Evolutionary conservation across 2,888 invertebrate species (phyloP).

Genomic region (Dasysyrphus albostriatus): DNA sequence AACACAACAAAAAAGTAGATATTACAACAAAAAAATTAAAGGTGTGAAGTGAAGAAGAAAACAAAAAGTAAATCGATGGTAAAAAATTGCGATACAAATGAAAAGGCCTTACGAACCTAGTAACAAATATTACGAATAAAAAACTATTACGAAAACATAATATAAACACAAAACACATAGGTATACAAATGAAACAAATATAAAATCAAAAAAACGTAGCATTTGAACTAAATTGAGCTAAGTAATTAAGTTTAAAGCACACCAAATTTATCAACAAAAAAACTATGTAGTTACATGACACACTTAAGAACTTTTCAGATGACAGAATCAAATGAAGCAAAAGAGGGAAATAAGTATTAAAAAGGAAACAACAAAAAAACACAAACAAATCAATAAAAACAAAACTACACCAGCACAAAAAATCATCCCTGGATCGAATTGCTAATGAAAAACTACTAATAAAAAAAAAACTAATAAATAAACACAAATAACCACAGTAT

Average conservation of each 20-base stretch:
- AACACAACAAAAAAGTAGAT: constrained; percentile 15
- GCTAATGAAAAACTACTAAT: constrained; percentile 40
- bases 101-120: constrained; percentile 77
- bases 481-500: neutral
- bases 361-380: constrained; percentile 45
- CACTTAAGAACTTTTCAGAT: constrained; percentile 53
- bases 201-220: constrained; percentile 49
- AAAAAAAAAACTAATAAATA: constrained; percentile 5
- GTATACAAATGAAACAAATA: constrained; percentile 53
- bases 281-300: constrained; percentile 52
- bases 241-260: constrained; percentile 68
- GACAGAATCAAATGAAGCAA: constrained; percentile 40
- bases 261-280: constrained; percentile 30
- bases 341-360: constrained; percentile 37
- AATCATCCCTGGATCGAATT: constrained; percentile 17
- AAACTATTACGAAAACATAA: constrained; percentile 62
- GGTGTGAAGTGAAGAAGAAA: constrained; percentile 9
- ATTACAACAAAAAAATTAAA: constrained; percentile 38
- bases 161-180: constrained; percentile 36
- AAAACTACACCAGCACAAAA: constrained; percentile 35
- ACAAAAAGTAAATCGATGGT: constrained; percentile 38
- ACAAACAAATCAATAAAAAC: constrained; percentile 52
- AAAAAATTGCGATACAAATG: constrained; percentile 76
- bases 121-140: constrained; percentile 79
- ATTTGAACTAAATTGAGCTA: constrained; percentile 56